Conservation (phyloP, 2,113 vertebrate species). For the Sturnus vulgaris region DNA sequence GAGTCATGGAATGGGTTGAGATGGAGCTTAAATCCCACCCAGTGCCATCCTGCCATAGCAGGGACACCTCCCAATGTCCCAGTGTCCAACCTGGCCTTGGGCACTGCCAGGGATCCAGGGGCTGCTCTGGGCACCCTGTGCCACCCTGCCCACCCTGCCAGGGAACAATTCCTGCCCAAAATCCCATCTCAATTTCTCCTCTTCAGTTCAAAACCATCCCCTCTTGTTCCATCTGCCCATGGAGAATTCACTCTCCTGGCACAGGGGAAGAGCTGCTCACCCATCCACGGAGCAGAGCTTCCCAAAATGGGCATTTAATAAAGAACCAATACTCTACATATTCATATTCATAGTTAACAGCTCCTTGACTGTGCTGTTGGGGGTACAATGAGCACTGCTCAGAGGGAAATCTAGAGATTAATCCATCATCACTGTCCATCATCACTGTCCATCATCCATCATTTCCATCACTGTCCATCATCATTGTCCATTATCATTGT, state of each 20-base stretch:
- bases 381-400: rapidly evolving
- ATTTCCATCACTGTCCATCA: neutral
- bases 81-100: neutral
- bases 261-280: neutral
- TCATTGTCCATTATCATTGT: no score
- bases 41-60: neutral
- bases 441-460: no score
- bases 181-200: neutral
- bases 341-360: neutral
- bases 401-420: neutral
- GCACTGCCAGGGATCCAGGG: neutral
- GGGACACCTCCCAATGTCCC: neutral
- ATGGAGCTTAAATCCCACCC: rapidly evolving
- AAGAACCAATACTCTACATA: neutral
- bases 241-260: neutral
- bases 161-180: neutral
- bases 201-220: neutral
- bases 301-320: neutral
- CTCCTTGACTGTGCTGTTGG: neutral
- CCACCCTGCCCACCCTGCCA: neutral
- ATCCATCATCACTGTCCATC: neutral
- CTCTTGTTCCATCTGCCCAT: neutral
- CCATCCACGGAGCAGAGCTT: neutral
- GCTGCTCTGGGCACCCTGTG: neutral
- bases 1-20: neutral